A percentile compares a stretch with the other conserved stretches of the same genome.
These are phyloP conservation scores for Pseudomyrmex gracilis DNA, from an alignment of 1,140 invertebrate species.

Conservation along the genomic window DNA sequence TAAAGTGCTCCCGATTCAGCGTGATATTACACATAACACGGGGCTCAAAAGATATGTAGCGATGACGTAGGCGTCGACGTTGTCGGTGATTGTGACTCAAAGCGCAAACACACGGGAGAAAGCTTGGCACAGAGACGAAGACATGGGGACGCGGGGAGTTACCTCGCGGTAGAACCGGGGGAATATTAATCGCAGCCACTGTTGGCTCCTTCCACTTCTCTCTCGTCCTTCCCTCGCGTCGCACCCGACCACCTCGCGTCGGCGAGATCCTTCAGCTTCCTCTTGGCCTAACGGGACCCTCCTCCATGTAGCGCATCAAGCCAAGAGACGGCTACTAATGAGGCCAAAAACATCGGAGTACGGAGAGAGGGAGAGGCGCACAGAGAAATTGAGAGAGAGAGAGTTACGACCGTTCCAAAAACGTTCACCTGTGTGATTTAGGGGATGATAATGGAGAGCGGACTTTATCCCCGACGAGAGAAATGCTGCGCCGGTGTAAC, in stretches of 20 bases:
- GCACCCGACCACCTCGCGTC: slow-evolving; percentile 48
- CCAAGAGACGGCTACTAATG: slow-evolving; percentile 82
- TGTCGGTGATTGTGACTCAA: slow-evolving; percentile 66
- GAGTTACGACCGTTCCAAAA: slow-evolving; percentile 82
- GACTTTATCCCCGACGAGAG: slow-evolving; percentile 70
- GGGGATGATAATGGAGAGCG: slow-evolving; percentile 83
- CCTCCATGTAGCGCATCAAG: slow-evolving; percentile 75
- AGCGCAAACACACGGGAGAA: slow-evolving; percentile 66
- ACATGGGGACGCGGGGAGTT: slow-evolving; percentile 56
- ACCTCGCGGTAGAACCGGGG: slow-evolving; percentile 72
- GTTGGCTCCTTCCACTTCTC: slow-evolving; percentile 74
- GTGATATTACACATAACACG: slow-evolving; percentile 67
- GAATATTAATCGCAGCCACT: slow-evolving; percentile 84
- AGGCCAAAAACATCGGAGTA: slow-evolving; percentile 82
- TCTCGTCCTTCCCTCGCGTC: slow-evolving; percentile 49
- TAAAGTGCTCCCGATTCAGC: slow-evolving; percentile 61
- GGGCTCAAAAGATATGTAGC: slow-evolving; percentile 69
- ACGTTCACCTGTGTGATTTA: slow-evolving; percentile 82
- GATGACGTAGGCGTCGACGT: slow-evolving; percentile 61
- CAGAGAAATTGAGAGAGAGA: no score
- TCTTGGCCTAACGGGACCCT: slow-evolving; percentile 68
- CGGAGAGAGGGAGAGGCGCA: background rate
- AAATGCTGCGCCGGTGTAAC: slow-evolving; percentile 18
- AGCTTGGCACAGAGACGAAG: slow-evolving; percentile 60
- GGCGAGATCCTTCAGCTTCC: slow-evolving; percentile 56